Percentiles rank a stretch among this genome's conserved stretches.
phyloP scores from a whole-genome alignment of 1,140 invertebrate genomes.

The Drosophila tani region DNA sequence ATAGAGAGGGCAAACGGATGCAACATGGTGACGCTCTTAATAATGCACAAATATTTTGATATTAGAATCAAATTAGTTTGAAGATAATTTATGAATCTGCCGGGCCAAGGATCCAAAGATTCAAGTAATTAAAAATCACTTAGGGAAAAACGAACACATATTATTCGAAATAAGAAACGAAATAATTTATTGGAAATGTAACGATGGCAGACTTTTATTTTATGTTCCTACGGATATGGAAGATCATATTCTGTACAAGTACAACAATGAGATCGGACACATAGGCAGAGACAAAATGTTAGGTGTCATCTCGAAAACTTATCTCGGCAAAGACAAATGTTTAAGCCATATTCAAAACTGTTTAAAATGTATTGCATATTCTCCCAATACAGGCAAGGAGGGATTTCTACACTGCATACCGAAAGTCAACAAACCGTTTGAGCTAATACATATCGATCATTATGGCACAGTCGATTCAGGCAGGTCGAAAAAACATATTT shows the following conservation, averaged over 20 bases:
- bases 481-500: no score
- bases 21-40: background rate
- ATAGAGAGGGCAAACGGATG: background rate
- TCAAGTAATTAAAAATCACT: background rate
- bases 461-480: no score
- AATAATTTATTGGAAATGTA: background rate
- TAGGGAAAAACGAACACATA: background rate
- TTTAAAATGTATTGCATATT: background rate
- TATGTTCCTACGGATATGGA: no score
- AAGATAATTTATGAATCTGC: constrained; percentile 7
- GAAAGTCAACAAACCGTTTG: background rate
- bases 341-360: background rate
- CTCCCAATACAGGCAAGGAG: background rate
- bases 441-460: no score
- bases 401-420: background rate
- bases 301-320: no score
- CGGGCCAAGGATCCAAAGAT: background rate
- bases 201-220: no score
- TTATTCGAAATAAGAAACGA: constrained; percentile 3
- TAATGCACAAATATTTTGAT: background rate
- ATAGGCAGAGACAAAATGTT: no score
- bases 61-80: background rate
- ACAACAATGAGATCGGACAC: no score
- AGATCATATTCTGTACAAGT: no score
- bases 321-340: no score